Base-by-base conservation (phyloP, 2,888 invertebrate genomes). In the Idaea biselata region DNA sequence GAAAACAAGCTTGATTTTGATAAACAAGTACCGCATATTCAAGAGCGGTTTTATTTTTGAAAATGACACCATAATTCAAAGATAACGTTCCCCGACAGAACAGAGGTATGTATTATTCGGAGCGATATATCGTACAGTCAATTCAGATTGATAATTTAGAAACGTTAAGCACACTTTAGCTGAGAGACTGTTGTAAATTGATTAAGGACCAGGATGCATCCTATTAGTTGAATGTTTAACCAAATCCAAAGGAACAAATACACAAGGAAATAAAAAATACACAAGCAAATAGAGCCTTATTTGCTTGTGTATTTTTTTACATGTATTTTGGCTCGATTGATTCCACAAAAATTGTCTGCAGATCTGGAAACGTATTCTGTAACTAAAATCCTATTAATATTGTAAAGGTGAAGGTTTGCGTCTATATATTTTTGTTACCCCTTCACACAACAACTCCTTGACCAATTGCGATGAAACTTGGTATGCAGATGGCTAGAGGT, bases 41-140 rank as follows among this genome's bases (percentile, higher is more conserved):
- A 80, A 84, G 85, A 81, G 83, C 81, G 79, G 87, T 82, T 89
- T 91, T 90, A 91, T 92, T 92, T 91, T 92, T 83, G 86, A 89
- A 85, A 88, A 90, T 89, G 85, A 84, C 88, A 83, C 85, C 89
- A 91, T 91, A 85, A 87, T 76, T 92, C 90, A 91, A 86, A 73
- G 88, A 86, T 89, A 90, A 90, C 83, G 88, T 79, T 76, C 78
- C 76, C 73, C 73, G 84, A 79, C 77, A 84, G 81, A 85, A 87
- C 84, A 87, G 84, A 87, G 79, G 77, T 80, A 25, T 25, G 76
- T 87, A 81, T 84, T 81, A 77, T 76, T 18, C 14, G 78, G 67
- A 74, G 83, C 84, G 78, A 18, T 56, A 18, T 56, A 56, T 18
- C 18, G 56, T 56, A 18, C 17, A 55, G 55, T 25, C 17, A 44